These are phyloP conservation scores for Chrysaora quinquecirrha DNA, from an alignment of 30 jellyfish, hydroid and myxozoan species.

Conservation along the genomic window DNA sequence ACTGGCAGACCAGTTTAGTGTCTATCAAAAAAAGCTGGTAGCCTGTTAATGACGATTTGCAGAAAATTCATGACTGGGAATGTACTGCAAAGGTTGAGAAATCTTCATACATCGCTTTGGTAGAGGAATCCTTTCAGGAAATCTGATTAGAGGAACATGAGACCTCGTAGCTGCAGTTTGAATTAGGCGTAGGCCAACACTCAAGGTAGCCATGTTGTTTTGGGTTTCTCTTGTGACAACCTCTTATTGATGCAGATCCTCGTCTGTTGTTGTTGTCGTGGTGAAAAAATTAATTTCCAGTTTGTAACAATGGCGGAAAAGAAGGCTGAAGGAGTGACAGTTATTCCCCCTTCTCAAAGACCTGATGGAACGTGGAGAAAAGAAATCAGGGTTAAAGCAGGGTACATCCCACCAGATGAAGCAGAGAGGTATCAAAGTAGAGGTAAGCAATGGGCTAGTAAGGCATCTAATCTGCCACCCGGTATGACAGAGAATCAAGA, in stretches of 20 bases:
- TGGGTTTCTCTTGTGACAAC: not conserved
- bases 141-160: slow-evolving; percentile 64
- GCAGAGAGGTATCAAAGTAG: slow-evolving; percentile 89
- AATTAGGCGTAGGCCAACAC: slow-evolving; percentile 15
- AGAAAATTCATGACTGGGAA: no score
- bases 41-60: no score
- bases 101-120: slow-evolving; percentile 51
- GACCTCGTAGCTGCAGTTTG: slow-evolving; percentile 51
- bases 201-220: slow-evolving; percentile 52
- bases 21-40: no score
- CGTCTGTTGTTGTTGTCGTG: no score
- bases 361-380: slow-evolving; percentile 99
- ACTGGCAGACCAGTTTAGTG: no score
- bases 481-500: slow-evolving; percentile 54
- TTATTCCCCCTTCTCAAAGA: slow-evolving; percentile 89
- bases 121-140: slow-evolving; percentile 65
- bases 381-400: slow-evolving; percentile 93
- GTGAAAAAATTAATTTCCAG: no score
- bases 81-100: no score
- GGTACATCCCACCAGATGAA: slow-evolving; percentile 99
- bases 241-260: not conserved
- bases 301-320: slow-evolving; percentile 80
- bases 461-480: slow-evolving; percentile 80
- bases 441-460: slow-evolving; percentile 69
- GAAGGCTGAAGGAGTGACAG: slow-evolving; percentile 31